A percentile compares a stretch with the other conserved stretches of the same genome.
phyloP scores from a whole-genome alignment of 2,113 vertebrate species.

The Nettapus auritus region DNA sequence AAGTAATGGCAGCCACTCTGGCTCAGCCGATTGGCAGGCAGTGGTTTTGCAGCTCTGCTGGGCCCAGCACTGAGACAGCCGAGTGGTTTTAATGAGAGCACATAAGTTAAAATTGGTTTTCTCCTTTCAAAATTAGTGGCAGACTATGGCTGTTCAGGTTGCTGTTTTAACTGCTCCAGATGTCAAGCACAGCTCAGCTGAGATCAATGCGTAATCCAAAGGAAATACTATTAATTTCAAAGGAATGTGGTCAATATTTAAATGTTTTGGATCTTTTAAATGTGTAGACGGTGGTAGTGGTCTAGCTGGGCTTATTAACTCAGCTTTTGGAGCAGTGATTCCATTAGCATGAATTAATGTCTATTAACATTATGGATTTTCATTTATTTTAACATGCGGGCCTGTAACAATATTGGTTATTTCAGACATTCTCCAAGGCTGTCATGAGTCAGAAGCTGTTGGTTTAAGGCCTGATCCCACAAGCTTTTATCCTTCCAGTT shows the following conservation, averaged over 20 bases:
- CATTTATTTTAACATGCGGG: slow-evolving; percentile 1
- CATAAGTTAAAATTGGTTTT: slow-evolving; percentile 6
- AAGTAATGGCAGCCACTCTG: rapidly evolving
- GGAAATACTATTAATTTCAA: slow-evolving; percentile 68
- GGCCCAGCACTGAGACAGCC: not conserved
- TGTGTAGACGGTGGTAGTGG: not conserved
- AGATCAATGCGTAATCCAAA: slow-evolving; percentile 57
- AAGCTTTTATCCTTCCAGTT: slow-evolving; percentile 53
- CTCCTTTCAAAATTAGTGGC: not conserved
- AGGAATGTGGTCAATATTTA: slow-evolving; percentile 58
- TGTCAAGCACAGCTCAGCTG: slow-evolving; percentile 14
- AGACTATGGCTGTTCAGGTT: slow-evolving; percentile 41
- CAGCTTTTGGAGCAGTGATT: slow-evolving; percentile 35
- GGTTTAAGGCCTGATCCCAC: slow-evolving; percentile 52
- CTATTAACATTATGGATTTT: slow-evolving; percentile 49
- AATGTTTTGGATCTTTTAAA: slow-evolving; percentile 40
- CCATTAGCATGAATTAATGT: slow-evolving; percentile 54
- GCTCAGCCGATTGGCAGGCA: rapidly evolving
- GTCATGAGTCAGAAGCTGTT: not conserved
- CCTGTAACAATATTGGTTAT: not conserved
- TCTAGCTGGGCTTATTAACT: slow-evolving; percentile 53
- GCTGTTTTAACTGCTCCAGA: slow-evolving; percentile 64
- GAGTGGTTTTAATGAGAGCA: slow-evolving; percentile 12
- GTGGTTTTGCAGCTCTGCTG: not conserved
- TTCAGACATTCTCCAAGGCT: slow-evolving; percentile 19